Base-by-base conservation (phyloP, 2,797 vertebrate species). In the Glossophaga mutica region DNA sequence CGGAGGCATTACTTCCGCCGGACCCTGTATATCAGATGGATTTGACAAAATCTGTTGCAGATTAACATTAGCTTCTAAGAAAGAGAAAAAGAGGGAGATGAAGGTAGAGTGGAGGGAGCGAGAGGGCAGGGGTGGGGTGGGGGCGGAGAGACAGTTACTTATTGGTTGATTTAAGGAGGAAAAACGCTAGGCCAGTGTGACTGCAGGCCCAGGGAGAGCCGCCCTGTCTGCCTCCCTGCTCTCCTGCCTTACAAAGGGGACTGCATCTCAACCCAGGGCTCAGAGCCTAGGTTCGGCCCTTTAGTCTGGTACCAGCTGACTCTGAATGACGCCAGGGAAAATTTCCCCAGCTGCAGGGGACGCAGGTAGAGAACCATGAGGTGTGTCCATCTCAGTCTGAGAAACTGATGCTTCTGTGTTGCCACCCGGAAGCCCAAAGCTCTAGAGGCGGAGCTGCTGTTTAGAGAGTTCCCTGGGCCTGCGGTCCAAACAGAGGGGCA, bases 401-500 rank as follows among this genome's bases (percentile, higher is more conserved):
- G 94, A 50, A 50, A 48, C 34, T 16, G 55, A 29, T 2, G 10
- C 62, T 65, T 59, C 67, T 16, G 6, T 18, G 39, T 9, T 32
- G 29, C 32, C 21, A 10, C 29, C 4, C 5, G 14, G 29, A 76
- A 68, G 29, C 48, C 34, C 6, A 4, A 15, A 16, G 24, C 50
- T 24, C n/a, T 16, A 44, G 10, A 39, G 22, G 11, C 10, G 22
- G 48, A 42, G 37, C 32, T 76, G 87, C 55, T 26, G 34, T 15
- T 29, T 9, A 16, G 24, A 32, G 44, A 12, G 22, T 12, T 10
- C 16, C 62, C 26, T 24, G 0, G 57, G 48, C 19, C 65, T 55
- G 68, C 9, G 52, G 37, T 42, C 5, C 0, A 10, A 19, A 39
- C 2, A 9, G 26, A 14, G 24, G 62, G 18, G 0, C 11, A 6